Evolutionary conservation across 35 echinoderm and acorn worm species (phyloP).

Genomic region (Amphiura filiformis): DNA sequence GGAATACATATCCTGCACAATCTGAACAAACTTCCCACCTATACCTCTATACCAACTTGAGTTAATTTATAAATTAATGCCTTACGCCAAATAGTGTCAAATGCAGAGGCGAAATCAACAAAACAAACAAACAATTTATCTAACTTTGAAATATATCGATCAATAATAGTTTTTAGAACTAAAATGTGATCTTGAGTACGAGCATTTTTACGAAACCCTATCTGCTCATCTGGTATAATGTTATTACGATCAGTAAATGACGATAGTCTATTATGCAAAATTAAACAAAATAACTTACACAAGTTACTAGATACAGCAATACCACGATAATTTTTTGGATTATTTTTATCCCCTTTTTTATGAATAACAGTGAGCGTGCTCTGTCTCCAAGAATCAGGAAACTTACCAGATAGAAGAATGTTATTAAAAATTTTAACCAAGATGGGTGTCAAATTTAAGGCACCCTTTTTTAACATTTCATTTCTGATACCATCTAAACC

Average conservation of each 20-base stretch:
- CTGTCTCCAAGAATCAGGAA: neutral
- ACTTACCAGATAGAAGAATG: neutral
- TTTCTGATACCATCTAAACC: neutral
- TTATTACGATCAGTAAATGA: neutral
- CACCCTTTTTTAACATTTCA: neutral
- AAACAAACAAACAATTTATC: neutral
- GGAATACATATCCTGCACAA: neutral
- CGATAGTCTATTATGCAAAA: neutral
- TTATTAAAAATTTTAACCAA: neutral
- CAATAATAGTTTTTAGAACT: neutral
- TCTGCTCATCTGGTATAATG: neutral
- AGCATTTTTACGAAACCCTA: neutral
- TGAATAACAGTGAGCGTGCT: neutral
- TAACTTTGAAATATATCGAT: neutral
- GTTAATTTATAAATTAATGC: neutral
- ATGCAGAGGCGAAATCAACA: conserved; percentile 1
- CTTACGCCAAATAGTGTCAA: neutral
- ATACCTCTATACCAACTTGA: neutral
- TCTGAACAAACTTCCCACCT: neutral
- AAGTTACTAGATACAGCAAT: conserved; percentile 6
- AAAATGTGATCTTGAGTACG: conserved; percentile 6
- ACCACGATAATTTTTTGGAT: neutral
- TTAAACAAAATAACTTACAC: neutral
- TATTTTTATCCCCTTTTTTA: neutral
- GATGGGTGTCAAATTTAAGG: neutral